Conservation (phyloP, 1,140 invertebrate genomes). For the Dysdera silvatica region DNA sequence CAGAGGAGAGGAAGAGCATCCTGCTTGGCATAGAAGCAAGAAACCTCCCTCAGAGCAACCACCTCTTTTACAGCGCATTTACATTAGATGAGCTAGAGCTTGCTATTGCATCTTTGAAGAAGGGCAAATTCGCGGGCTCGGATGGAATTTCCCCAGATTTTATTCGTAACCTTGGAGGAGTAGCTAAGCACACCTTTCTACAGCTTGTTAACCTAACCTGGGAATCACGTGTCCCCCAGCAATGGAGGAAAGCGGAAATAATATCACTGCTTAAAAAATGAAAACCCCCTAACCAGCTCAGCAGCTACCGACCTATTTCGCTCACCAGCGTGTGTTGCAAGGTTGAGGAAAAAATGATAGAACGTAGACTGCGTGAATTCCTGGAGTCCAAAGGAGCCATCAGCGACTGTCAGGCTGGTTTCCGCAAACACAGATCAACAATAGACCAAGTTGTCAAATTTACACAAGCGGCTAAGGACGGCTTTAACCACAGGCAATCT, state of each 20-base stretch:
- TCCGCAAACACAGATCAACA: neutral
- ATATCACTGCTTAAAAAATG: neutral
- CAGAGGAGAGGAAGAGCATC: no score
- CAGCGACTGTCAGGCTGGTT: neutral
- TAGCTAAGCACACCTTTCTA: no score
- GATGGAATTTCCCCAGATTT: neutral
- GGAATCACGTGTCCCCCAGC: neutral
- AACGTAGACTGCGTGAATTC: neutral
- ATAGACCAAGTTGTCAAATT: constrained; percentile 1
- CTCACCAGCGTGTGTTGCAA: no score
- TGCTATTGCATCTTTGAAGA: neutral
- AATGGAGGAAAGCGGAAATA: constrained; percentile 1
- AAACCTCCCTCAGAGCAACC: no score
- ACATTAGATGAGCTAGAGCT: no score
- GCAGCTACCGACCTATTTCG: neutral
- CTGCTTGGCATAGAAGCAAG: no score
- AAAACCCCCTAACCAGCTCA: neutral
- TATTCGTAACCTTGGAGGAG: no score
- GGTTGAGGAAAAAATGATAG: neutral
- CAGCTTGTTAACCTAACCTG: neutral
- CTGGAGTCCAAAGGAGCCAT: neutral
- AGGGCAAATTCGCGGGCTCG: neutral
- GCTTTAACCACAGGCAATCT: neutral
- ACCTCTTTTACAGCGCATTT: no score
- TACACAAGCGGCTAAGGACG: no score